Base-by-base conservation (phyloP, 2,113 vertebrate species). In the Kryptolebias marmoratus region DNA sequence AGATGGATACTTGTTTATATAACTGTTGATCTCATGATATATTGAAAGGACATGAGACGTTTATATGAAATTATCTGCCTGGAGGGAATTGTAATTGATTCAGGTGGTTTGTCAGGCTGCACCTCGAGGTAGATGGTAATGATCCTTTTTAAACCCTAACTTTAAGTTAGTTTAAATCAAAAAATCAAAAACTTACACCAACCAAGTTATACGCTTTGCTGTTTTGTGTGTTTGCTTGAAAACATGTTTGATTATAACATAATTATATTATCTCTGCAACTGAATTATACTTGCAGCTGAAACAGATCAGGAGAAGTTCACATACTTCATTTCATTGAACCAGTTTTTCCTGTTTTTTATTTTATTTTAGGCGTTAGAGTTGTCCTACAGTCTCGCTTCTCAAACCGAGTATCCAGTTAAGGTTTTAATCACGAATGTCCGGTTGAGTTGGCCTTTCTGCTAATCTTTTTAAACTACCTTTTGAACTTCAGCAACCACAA, bases 381-480 rank as follows among this genome's bases (percentile, higher is more conserved):
- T 15, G 4, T 61, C 2, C 0, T 75, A 42, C 13, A 52, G 3
- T 50, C 30, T 45, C 54, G 39, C 18, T 48, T 68, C n/a, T 30
- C 16, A 31, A 73, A 30, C 28, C 28, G 39, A 3, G 4, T 65
- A 78, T 87, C 80, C 3, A 56, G 53, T 86, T 73, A 73, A 45
- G 4, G 5, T 69, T 53, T 50, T 59, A 73, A 80, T 71, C 18
- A 18, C 11, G 22, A 22, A 11, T 5, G 4, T 32, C 61, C 64
- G 80, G 83, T 75, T 66, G 31, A 85, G 72, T 86, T 86, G 11
- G 44, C 11, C 32, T 75, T 78, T 81, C 32, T 58, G 27, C 49
- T 68, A 68, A 80, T 75, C 30, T 27, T 69, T 81, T 79, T 48
- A 57, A 57, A 63, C 44, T 16, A 42, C 2, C 13, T 73, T 71